Evolutionary conservation across 2,113 vertebrate genomes (phyloP), one percentile per base, ranked within the genome.

Genomic region (Anthoscopus minutus): DNA sequence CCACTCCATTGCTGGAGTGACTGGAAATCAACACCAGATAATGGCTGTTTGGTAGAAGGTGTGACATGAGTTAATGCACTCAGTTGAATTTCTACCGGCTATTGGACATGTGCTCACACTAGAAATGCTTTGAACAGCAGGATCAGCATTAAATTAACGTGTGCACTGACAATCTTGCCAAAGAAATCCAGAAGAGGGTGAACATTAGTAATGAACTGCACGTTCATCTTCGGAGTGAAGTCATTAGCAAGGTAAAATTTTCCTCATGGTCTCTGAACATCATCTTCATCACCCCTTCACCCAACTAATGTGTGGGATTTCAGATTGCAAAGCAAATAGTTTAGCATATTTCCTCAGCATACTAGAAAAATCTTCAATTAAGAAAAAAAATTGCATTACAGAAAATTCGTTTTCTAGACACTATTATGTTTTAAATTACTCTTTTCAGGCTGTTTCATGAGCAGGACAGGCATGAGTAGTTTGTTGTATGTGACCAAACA

Each of bases 21-120:
- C 81, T 92, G 74, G 93, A 96, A 94, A 89, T 95, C 92, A 92
- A 93, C 81, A 83, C 8, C 64, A 64, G 56, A 73, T 86, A 94
- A 82, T 72, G 78, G 74, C 66, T 89, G 35, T 53, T 91, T 77
- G 66, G 81, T 94, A 91, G 62, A 92, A 85, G 74, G 54, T 72
- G 74, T 73, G 91, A 93, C 94, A 70, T 78, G 76, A 96, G 42
- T 89, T 94, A 96, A 83, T 81, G 81, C 56, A 74, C 66, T 91
- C 54, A 31, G 81, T 2, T 87, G 85, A 92, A 88, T 93, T 94
- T 95, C 84, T 88, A 44, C 70, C 58, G 71, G 58, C 31, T 94
- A 88, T 94, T 76, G 74, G 94, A 89, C 70, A 73, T 30, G 62
- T 66, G 45, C 38, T 85, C 11, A 25, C 84, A 73, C 64, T 87